Evolutionary conservation across 2,888 invertebrate species (phyloP).

Genomic region (Tipula confusa): DNA sequence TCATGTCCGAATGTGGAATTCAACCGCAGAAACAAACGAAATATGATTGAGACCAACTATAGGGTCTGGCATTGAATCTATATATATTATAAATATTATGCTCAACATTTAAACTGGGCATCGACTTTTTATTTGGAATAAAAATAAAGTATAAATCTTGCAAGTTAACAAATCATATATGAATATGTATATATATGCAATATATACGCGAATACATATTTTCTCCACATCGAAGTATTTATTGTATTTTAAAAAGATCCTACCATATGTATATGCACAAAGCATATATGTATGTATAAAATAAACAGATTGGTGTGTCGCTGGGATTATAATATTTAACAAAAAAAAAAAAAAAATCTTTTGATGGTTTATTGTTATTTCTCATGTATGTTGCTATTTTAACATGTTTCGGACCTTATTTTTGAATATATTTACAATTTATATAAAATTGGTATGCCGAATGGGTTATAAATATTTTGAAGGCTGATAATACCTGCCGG

Average conservation of each 20-base stretch:
- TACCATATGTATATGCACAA: not conserved
- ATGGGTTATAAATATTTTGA: not conserved
- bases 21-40: too few relatives aligned
- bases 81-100: too few relatives aligned
- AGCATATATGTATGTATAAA: too few relatives aligned
- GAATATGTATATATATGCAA: not conserved
- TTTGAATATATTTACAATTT: not conserved
- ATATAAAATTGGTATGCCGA: not conserved
- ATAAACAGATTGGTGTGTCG: not conserved
- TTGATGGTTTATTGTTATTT: slow-evolving; percentile 1
- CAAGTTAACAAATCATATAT: not conserved
- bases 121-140: not conserved
- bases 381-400: not conserved
- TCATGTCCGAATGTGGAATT: too few relatives aligned
- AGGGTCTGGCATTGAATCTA: too few relatives aligned
- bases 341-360: too few relatives aligned
- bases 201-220: not conserved
- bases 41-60: too few relatives aligned
- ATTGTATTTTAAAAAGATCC: not conserved
- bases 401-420: not conserved
- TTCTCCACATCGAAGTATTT: not conserved
- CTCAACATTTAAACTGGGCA: too few relatives aligned
- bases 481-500: slow-evolving; percentile 25
- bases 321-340: slow-evolving; percentile 15
- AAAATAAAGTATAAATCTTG: not conserved